Evolutionary conservation across 2,888 invertebrate species (phyloP), one percentile per base, ranked within the genome.

Genomic region (Aphodius granarius): DNA sequence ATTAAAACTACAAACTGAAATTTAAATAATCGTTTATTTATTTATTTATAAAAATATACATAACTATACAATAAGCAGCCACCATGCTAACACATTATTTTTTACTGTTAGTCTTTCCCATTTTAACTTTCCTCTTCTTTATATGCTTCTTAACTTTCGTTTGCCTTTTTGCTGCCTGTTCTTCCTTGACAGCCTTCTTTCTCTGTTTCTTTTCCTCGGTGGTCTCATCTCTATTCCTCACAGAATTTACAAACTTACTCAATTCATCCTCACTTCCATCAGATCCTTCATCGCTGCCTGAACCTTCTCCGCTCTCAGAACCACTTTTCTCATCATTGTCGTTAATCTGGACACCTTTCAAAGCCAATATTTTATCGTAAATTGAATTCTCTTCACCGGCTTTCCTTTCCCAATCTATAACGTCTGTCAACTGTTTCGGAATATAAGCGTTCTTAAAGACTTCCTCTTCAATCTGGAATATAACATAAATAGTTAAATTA

Each of bases 371-470:
- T 78, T 95, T 97, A 83, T 95, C 94, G 86, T 97, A 98, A 71
- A 94, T 91, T 15, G 97, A 89, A 83, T 95, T 92, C 66, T 91
- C 89, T 20, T 90, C 89, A 72, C 92, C 90, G 17, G 95, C 95
- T 74, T 91, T 98, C 23, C 96, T 88, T 85, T 97, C 97, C 85
- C 93, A 92, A 86, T 97, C 92, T 21, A 94, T 90, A 3, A 97
- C 97, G 90, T 99, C 95, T 80, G 94, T 94, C 75, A 99, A 90
- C 79, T 94, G 92, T 85, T 97, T 94, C 0, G 99, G 99, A 86
- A 99, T 99, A 86, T 92, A 99, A 3, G 95, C 92, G 85, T 94
- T 93, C 85, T 97, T 96, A 87, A 99, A 99, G 2, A 97, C 96
- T 87, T 96, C 95, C 82, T 97, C 96, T 81, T 97, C 95, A 71